Conservation (phyloP, 2,888 invertebrate genomes). For the Hypercompe scribonia region DNA sequence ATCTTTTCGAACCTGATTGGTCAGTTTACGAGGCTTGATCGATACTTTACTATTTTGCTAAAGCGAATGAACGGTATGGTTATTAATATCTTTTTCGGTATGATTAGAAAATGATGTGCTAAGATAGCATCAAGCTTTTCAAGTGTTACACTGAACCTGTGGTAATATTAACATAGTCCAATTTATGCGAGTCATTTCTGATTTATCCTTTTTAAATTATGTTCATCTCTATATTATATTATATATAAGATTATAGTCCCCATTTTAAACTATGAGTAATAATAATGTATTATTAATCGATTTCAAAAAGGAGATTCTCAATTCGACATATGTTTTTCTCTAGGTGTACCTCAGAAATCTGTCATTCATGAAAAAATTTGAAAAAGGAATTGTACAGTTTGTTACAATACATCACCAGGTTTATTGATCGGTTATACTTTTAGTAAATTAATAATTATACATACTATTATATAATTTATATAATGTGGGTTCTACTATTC, state of each 20-base stretch:
- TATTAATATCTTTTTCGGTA: not conserved
- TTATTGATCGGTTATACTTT: not conserved
- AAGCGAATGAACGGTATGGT: not conserved
- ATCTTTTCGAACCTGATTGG: too few relatives aligned
- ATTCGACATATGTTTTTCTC: not conserved
- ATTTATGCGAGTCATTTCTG: not conserved
- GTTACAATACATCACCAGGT: not conserved
- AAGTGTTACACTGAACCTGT: not conserved
- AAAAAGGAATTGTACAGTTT: not conserved
- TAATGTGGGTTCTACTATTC: too few relatives aligned
- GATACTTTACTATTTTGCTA: not conserved
- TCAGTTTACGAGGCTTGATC: too few relatives aligned
- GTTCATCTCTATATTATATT: not conserved
- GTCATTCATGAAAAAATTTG: too few relatives aligned
- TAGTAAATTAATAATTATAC: too few relatives aligned
- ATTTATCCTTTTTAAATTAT: not conserved
- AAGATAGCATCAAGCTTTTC: not conserved
- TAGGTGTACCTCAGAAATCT: not conserved
- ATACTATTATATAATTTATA: too few relatives aligned
- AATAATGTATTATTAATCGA: not conserved
- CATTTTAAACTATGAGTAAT: not conserved
- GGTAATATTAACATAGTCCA: not conserved
- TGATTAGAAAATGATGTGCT: not conserved
- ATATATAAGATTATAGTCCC: not conserved
- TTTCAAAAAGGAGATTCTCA: not conserved